Percentiles rank a stretch among this genome's conserved stretches.
Evolutionary conservation across 2,888 invertebrate species (phyloP).

Genomic region (Erebia aethiops): DNA sequence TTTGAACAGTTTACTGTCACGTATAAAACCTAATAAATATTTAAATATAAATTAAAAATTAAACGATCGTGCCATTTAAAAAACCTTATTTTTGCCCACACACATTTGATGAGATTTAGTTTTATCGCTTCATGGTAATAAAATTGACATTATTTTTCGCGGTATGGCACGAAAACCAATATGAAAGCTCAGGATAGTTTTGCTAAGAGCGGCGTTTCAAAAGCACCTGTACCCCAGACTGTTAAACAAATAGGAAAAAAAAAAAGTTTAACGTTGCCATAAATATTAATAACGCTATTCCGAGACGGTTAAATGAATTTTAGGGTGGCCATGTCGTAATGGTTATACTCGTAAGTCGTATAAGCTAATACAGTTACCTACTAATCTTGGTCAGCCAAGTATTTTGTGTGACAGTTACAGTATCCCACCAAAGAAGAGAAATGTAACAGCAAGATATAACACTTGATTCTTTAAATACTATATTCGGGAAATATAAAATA

Average conservation of each 20-base stretch:
- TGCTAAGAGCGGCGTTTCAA: conserved; percentile 58
- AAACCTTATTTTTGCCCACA: conserved; percentile 5
- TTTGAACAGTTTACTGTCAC: not conserved
- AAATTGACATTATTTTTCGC: conserved; percentile 40
- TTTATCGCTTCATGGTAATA: conserved; percentile 32
- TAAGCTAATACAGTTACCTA: not conserved
- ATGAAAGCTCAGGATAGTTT: conserved; percentile 19
- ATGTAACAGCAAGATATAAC: too few species aligned
- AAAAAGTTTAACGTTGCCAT: conserved; percentile 66
- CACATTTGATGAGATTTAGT: conserved; percentile 18
- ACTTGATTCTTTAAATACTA: too few species aligned
- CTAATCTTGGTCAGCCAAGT: not conserved
- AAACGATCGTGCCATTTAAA: not conserved
- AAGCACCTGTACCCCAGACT: conserved; percentile 71
- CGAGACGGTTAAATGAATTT: conserved; percentile 57
- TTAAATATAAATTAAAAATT: conserved; percentile 14
- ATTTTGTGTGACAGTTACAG: not conserved
- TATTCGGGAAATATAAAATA: too few species aligned
- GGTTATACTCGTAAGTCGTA: not conserved
- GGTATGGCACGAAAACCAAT: conserved; percentile 22
- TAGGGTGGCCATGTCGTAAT: conserved; percentile 56
- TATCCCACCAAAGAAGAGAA: too few species aligned
- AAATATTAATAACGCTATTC: conserved; percentile 78
- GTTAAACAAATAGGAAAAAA: conserved; percentile 77
- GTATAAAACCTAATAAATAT: not conserved